A percentile compares a stretch with the other conserved stretches of the same genome.
Conservation (phyloP, 2,797 vertebrate species). For the Anolis apletophallus region DNA sequence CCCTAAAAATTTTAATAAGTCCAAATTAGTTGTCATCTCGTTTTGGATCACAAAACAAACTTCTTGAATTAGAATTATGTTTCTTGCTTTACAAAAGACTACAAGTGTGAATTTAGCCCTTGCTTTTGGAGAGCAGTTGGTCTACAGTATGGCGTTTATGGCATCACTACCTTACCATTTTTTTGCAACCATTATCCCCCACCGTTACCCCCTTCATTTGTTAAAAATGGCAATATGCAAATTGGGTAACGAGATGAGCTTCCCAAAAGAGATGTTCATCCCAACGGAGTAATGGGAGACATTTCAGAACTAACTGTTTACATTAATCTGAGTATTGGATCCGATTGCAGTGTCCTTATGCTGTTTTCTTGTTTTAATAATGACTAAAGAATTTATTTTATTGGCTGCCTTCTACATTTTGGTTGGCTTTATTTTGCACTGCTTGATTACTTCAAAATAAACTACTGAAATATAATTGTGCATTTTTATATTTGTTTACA, state of each 20-base stretch:
- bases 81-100: neutral
- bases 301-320: constrained; percentile 70
- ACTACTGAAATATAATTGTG: constrained; percentile 84
- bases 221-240: constrained; percentile 53
- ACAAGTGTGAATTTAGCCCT: neutral
- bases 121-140: constrained; percentile 63
- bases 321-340: constrained; percentile 70
- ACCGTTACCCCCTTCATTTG: constrained; percentile 30
- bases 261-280: constrained; percentile 46
- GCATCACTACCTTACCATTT: constrained; percentile 59
- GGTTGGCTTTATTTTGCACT: constrained; percentile 80
- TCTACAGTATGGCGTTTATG: constrained; percentile 59
- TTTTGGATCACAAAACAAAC: neutral
- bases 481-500: constrained; percentile 71
- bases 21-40: neutral
- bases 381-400: constrained; percentile 63
- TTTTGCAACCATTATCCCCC: constrained; percentile 41
- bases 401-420: constrained; percentile 74
- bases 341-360: constrained; percentile 66
- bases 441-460: constrained; percentile 83
- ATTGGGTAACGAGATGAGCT: constrained; percentile 43
- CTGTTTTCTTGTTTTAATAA: constrained; percentile 71
- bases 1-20: neutral
- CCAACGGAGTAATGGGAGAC: constrained; percentile 62
- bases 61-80: neutral